Evolutionary conservation across 2,113 vertebrate genomes (phyloP), one percentile per base, ranked within the genome.

Genomic region (Notothenia coriiceps): DNA sequence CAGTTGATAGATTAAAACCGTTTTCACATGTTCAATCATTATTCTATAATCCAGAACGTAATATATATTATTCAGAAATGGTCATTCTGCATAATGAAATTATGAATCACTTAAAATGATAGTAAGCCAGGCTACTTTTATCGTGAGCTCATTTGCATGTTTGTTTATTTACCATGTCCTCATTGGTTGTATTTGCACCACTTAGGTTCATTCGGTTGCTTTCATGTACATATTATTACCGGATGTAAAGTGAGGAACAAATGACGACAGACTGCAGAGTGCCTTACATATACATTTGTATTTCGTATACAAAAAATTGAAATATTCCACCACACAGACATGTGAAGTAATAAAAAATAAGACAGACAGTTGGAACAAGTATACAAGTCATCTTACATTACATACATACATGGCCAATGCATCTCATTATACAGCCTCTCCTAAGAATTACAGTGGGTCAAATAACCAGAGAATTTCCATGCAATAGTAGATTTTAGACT

Each of bases 291-390:
- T 92, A 93, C 92, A 91, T 94, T 94, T 93, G 91, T 93, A 94
- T 94, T 94, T 95, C 90, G 93, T 93, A 91, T 95, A 92, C 92
- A 94, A 94, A 93, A 91, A 94, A 89, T 88, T 91, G 87, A 90
- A 92, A 90, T 92, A 90, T 91, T 83, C 92, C 91, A 93, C 93
- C 91, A 93, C 92, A 93, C 84, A 88, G 84, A 94, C 79, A 85
- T 80, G 88, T 93, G 91, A 93, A 94, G 90, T 92, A 87, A 93
- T 94, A 93, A 90, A 94, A 94, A 94, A 94, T 91, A 91, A 92
- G 88, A 94, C 90, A 92, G 84, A 94, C 88, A 89, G 79, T 83
- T 92, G 84, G 88, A 89, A 91, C 90, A 91, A 89, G 89, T 92
- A 89, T 91, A 92, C 92, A 94, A 91, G 89, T 91, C 82, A 91